A percentile compares a stretch with the other conserved stretches of the same genome.
These are phyloP conservation scores for Tenthredo livida DNA, from an alignment of 2,888 invertebrate genomes.

Conservation along the genomic window DNA sequence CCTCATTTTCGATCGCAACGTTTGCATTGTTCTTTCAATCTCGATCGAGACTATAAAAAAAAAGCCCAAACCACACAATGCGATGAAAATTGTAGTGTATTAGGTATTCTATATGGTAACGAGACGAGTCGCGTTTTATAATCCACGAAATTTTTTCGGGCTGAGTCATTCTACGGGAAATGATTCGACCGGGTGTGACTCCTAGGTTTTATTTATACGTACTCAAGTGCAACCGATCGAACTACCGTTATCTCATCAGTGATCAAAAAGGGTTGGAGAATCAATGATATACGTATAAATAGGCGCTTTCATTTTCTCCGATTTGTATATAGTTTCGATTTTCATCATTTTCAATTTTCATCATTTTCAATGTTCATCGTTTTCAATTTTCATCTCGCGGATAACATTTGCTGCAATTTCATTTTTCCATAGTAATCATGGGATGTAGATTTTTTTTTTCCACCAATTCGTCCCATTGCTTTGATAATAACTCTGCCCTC, in stretches of 20 bases:
- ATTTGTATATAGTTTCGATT: not conserved
- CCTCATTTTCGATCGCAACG: too few relatives aligned
- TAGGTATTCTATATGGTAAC: not conserved
- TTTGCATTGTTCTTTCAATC: not conserved
- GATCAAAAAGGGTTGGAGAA: not conserved
- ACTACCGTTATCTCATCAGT: constrained; percentile 9
- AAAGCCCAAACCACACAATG: not conserved
- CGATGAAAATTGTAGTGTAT: not conserved
- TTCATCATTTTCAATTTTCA: not conserved
- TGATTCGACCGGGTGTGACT: constrained; percentile 14
- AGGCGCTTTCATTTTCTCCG: too few relatives aligned
- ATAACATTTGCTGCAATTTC: not conserved
- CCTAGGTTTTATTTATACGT: not conserved
- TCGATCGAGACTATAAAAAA: not conserved
- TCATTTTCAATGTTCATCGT: not conserved
- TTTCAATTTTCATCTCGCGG: too few relatives aligned
- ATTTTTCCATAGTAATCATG: too few relatives aligned
- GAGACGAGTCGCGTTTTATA: not conserved
- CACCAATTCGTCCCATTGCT: too few relatives aligned
- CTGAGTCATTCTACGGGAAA: not conserved
- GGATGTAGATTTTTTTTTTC: too few relatives aligned
- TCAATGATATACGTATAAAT: not conserved
- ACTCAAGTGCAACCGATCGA: constrained; percentile 4
- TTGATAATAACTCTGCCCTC: not conserved
- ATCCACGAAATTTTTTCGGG: not conserved